Evolutionary conservation across 2,888 invertebrate genomes (phyloP).

Genomic region (Hypselothyrea guttata): DNA sequence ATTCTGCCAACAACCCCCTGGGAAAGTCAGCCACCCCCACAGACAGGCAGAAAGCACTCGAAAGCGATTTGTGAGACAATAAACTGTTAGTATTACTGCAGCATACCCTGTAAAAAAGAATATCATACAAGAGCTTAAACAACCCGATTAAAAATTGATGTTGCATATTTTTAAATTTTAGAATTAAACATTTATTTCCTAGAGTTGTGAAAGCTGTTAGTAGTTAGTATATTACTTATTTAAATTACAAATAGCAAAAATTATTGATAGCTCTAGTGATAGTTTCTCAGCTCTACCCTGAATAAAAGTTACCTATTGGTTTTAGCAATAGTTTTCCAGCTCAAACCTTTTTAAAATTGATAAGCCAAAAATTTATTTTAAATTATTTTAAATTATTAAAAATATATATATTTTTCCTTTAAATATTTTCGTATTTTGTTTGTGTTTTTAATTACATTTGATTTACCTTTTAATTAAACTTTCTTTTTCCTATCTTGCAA

Average conservation of each 20-base stretch:
- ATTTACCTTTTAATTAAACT: neutral
- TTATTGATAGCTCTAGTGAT: too few species aligned
- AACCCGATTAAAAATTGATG: too few species aligned
- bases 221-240: too few species aligned
- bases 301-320: too few species aligned
- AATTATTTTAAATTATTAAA: neutral
- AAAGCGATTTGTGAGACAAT: neutral
- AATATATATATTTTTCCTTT: neutral
- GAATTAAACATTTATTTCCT: too few species aligned
- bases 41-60: neutral
- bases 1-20: slow-evolving; percentile 29
- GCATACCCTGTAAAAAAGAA: slow-evolving; percentile 23
- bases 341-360: neutral
- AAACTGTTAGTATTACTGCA: neutral
- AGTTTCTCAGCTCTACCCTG: too few species aligned
- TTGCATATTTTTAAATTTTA: too few species aligned
- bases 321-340: neutral
- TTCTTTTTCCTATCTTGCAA: too few species aligned
- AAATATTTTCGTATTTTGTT: neutral
- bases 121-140: neutral
- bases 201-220: too few species aligned
- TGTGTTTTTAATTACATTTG: too few species aligned
- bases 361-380: neutral
- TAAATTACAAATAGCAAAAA: too few species aligned
- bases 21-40: slow-evolving; percentile 35